These are phyloP conservation scores for Ictidomys tridecemlineatus DNA, from an alignment of 2,113 vertebrate genomes.

Conservation along the genomic window DNA sequence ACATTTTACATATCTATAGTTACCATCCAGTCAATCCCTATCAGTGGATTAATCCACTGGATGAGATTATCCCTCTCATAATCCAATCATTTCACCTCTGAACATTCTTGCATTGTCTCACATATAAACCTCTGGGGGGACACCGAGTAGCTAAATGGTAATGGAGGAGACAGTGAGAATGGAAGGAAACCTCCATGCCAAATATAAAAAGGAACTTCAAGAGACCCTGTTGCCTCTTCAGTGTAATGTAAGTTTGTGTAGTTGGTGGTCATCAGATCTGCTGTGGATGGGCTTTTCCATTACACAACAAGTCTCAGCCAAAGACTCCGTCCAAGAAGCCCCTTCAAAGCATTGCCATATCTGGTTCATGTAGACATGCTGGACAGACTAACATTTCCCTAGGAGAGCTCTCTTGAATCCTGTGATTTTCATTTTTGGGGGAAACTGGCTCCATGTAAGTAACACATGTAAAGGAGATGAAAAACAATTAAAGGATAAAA, in stretches of 20 bases:
- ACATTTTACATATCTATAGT: too few species aligned
- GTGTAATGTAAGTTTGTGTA: not conserved
- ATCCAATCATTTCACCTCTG: too few species aligned
- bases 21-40: too few species aligned
- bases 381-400: not conserved
- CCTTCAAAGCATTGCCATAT: not conserved
- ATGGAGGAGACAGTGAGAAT: not conserved
- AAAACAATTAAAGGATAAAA: not conserved
- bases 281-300: not conserved
- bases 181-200: not conserved
- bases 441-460: not conserved
- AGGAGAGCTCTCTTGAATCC: not conserved
- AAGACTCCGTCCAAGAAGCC: not conserved
- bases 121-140: too few species aligned
- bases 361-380: not conserved
- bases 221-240: not conserved
- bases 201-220: not conserved
- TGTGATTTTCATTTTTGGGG: not conserved
- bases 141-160: too few species aligned
- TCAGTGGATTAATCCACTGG: too few species aligned
- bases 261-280: not conserved
- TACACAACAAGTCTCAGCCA: not conserved
- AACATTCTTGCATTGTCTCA: too few species aligned
- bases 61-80: too few species aligned
- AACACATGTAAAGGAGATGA: not conserved